Conservation (phyloP, 2,113 vertebrate species). For the Megaceryle torquata region DNA sequence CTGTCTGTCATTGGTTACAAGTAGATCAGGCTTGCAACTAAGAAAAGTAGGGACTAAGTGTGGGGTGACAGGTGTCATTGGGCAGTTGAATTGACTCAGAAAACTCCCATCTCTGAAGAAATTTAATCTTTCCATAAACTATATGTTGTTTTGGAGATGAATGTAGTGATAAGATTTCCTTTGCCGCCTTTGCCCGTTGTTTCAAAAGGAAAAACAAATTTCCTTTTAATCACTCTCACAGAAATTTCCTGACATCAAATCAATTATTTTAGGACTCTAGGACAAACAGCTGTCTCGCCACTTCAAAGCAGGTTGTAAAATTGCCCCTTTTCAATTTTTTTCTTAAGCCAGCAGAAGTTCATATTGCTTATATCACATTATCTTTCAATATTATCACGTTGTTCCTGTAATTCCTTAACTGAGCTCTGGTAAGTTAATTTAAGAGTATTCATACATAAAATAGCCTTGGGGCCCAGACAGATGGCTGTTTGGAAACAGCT, state of each 20-base stretch:
- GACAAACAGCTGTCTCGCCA: background rate
- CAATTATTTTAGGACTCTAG: background rate
- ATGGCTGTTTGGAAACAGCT: slow-evolving; percentile 35
- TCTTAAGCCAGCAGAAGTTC: background rate
- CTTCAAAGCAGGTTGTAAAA: background rate
- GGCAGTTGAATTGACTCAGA: background rate
- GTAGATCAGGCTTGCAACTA: background rate
- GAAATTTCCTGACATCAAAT: background rate
- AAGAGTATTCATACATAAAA: background rate
- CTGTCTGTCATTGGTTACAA: background rate
- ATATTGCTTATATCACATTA: background rate
- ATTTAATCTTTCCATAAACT: background rate
- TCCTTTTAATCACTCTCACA: background rate
- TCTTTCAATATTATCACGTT: background rate
- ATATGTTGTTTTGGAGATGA: background rate
- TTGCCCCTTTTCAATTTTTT: background rate
- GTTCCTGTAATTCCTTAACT: background rate
- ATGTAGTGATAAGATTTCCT: background rate
- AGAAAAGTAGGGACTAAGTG: background rate
- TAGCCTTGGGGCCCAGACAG: background rate
- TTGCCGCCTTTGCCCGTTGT: background rate
- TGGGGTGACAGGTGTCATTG: background rate
- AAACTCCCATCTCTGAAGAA: background rate
- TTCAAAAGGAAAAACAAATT: slow-evolving; percentile 12
- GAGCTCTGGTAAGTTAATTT: background rate